A percentile compares a stretch with the other conserved stretches of the same genome.
These are phyloP conservation scores for Trematomus bernacchii DNA, from an alignment of 2,797 vertebrate species.

Conservation along the genomic window DNA sequence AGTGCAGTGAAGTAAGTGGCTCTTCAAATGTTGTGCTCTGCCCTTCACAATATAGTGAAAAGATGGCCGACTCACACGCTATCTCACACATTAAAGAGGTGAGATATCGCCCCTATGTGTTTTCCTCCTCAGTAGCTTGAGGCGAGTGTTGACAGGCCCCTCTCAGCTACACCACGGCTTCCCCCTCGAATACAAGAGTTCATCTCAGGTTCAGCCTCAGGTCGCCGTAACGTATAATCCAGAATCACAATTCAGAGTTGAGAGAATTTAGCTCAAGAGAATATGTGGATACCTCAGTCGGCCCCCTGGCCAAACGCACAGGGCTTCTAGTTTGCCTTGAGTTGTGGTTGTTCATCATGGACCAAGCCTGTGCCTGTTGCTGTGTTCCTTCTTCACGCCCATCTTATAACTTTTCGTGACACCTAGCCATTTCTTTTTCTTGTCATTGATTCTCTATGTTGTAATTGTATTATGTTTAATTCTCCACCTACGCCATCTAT, in stretches of 20 bases:
- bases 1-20: conserved; percentile 7
- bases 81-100: conserved; percentile 58
- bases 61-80: conserved; percentile 28
- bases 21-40: conserved; percentile 25
- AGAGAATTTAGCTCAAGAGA: conserved; percentile 35
- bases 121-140: conserved; percentile 49
- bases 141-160: conserved; percentile 70
- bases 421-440: no score
- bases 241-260: conserved; percentile 33
- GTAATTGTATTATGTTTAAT: no score
- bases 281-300: conserved; percentile 27
- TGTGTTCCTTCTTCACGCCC: no score
- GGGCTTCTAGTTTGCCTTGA: conserved; percentile 14
- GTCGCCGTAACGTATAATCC: conserved; percentile 50
- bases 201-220: conserved; percentile 64
- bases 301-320: conserved; percentile 34
- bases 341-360: no score
- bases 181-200: conserved; percentile 54
- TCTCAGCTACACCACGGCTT: conserved; percentile 46
- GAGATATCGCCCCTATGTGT: conserved; percentile 59
- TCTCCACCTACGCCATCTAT: no score
- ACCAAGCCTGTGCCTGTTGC: no score
- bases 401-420: no score
- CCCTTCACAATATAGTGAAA: conserved; percentile 30
- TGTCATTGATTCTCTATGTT: no score